Conservation (phyloP, 2,797 vertebrate species). For the Synaphobranchus kaupii region DNA sequence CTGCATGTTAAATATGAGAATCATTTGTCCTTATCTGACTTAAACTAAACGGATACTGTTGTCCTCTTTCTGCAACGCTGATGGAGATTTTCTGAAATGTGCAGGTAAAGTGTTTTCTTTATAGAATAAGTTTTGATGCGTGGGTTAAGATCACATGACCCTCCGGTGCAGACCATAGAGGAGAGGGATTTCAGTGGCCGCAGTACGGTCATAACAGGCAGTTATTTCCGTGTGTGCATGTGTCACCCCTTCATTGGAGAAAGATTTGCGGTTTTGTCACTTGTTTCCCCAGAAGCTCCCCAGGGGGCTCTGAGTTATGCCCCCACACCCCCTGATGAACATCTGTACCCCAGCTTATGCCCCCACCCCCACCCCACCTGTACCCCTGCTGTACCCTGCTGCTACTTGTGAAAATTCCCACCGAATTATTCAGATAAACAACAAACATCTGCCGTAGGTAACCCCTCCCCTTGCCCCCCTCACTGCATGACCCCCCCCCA, state of each 20-base stretch:
- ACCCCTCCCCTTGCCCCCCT: background rate
- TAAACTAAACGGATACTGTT: background rate
- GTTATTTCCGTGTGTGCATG: background rate
- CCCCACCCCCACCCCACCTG: constrained; percentile 59
- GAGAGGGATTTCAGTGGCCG: background rate
- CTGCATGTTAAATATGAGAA: background rate
- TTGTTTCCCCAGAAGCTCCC: constrained; percentile 21
- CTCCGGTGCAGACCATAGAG: background rate
- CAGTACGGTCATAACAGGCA: background rate
- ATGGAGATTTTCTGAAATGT: background rate
- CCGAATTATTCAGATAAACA: constrained; percentile 71
- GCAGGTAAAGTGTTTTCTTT: background rate
- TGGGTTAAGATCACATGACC: background rate
- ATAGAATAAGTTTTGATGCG: background rate
- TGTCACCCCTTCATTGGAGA: background rate
- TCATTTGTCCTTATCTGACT: background rate
- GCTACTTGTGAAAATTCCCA: constrained; percentile 72
- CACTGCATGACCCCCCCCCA: background rate
- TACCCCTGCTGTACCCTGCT: constrained; percentile 69
- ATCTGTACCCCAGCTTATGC: constrained; percentile 70
- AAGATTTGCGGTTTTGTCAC: constrained; percentile 38
- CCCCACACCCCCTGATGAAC: background rate
- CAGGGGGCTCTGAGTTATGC: background rate
- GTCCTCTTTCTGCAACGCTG: background rate
- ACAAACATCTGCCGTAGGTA: constrained; percentile 61